phyloP scores from a whole-genome alignment of 2,113 vertebrate genomes.

The Danio rerio region DNA sequence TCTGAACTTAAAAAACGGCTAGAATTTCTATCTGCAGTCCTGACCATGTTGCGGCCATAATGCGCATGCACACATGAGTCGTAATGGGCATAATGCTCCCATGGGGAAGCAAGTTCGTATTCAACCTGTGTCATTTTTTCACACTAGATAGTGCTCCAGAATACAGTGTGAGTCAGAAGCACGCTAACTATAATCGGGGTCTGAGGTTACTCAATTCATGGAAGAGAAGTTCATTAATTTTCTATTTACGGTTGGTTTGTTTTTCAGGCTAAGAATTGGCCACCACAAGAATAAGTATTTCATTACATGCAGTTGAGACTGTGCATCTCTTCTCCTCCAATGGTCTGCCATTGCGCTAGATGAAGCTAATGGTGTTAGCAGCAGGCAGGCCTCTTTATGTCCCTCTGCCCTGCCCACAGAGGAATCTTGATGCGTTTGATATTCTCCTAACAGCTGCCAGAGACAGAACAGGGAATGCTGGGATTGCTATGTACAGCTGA shows the following conservation, averaged over 20 bases:
- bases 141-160: neutral
- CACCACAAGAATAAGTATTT: constrained; percentile 29
- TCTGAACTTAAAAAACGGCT: constrained; percentile 13
- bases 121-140: neutral
- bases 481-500: constrained; percentile 67
- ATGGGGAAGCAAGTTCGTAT: neutral
- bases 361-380: constrained; percentile 27
- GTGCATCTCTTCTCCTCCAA: constrained; percentile 6
- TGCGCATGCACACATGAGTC: neutral
- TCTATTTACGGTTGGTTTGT: constrained; percentile 24
- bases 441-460: constrained; percentile 67
- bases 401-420: constrained; percentile 17
- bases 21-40: neutral
- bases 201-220: constrained; percentile 26
- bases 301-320: constrained; percentile 18
- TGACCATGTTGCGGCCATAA: neutral
- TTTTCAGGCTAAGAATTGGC: neutral
- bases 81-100: neutral
- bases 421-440: constrained; percentile 66
- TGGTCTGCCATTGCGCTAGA: constrained; percentile 4
- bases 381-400: constrained; percentile 21
- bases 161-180: constrained; percentile 11
- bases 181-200: neutral
- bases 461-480: constrained; percentile 64
- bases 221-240: constrained; percentile 7